Percentiles rank a stretch among this genome's conserved stretches.
phyloP scores from a whole-genome alignment of 2,888 invertebrate genomes.

The Rapana venosa region DNA sequence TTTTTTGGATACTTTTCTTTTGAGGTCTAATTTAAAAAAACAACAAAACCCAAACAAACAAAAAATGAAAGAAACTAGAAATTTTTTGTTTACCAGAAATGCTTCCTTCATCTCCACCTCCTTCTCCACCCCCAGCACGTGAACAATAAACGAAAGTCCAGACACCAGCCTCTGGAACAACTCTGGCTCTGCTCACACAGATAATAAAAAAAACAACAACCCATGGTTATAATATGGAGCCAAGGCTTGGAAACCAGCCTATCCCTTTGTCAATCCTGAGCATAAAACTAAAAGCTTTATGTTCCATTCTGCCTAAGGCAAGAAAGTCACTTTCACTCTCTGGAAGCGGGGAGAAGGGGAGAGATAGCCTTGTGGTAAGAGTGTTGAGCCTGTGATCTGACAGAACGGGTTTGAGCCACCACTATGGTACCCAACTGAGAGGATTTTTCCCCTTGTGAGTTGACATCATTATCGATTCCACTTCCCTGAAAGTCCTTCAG shows the following conservation, averaged over 20 bases:
- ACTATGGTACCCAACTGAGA: too few species aligned
- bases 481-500: too few species aligned
- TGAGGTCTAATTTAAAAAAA: background rate
- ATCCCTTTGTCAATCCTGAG: too few species aligned
- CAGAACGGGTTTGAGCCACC: too few species aligned
- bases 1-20: background rate
- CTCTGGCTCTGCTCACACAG: background rate
- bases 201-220: background rate
- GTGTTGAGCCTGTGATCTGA: too few species aligned
- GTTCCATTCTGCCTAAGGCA: too few species aligned
- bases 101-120: conserved; percentile 69
- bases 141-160: conserved; percentile 43
- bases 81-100: conserved; percentile 60
- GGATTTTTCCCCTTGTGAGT: too few species aligned
- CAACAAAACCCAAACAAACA: background rate
- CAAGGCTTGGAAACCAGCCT: too few species aligned
- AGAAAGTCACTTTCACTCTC: too few species aligned
- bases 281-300: too few species aligned
- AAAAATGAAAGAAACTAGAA: background rate
- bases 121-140: conserved; percentile 72
- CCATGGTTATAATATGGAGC: background rate
- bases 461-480: too few species aligned
- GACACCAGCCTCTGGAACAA: conserved; percentile 23
- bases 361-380: background rate
- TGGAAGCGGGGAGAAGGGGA: background rate